Evolutionary conservation across 2,797 vertebrate genomes (phyloP).

Genomic region (Serranus cabrilla): DNA sequence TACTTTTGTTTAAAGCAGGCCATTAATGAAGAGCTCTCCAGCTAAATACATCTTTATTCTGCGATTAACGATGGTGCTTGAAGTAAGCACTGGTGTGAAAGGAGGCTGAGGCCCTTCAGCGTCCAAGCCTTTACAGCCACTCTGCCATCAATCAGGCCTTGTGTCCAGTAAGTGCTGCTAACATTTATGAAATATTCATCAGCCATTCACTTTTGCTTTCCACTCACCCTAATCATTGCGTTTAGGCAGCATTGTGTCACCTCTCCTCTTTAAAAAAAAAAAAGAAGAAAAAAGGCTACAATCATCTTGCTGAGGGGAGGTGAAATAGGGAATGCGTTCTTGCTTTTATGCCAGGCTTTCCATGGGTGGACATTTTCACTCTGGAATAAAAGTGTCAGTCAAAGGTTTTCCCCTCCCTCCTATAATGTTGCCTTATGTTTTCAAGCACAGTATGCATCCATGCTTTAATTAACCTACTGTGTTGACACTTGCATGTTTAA

Average conservation of each 20-base stretch:
- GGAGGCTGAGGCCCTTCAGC: constrained; percentile 92
- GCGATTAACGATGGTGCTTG: constrained; percentile 91
- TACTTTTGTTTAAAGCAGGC: constrained; percentile 91
- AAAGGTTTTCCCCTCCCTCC: constrained; percentile 84
- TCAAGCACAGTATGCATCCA: constrained; percentile 24
- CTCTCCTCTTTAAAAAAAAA: constrained; percentile 62
- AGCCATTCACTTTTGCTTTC: constrained; percentile 96
- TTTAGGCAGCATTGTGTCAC: constrained; percentile 88
- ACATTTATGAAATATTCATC: constrained; percentile 99
- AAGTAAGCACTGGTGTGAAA: constrained; percentile 87
- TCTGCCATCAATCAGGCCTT: constrained; percentile 96
- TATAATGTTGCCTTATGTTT: constrained; percentile 55
- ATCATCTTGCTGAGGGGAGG: constrained; percentile 94
- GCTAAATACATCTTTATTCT: constrained; percentile 93
- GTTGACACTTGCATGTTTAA: constrained; percentile 23
- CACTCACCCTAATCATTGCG: constrained; percentile 95
- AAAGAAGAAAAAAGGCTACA: constrained; percentile 88
- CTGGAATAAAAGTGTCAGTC: constrained; percentile 85
- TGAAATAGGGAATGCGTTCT: constrained; percentile 87
- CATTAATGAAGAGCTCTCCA: constrained; percentile 97
- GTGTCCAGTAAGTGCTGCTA: constrained; percentile 97
- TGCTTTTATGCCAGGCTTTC: constrained; percentile 90
- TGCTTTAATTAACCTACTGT: constrained; percentile 16
- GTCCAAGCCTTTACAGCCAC: constrained; percentile 94
- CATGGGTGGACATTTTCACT: constrained; percentile 88